Evolutionary conservation across 2,797 vertebrate genomes (phyloP).

Genomic region (Oryzias dopingdopingensis): DNA sequence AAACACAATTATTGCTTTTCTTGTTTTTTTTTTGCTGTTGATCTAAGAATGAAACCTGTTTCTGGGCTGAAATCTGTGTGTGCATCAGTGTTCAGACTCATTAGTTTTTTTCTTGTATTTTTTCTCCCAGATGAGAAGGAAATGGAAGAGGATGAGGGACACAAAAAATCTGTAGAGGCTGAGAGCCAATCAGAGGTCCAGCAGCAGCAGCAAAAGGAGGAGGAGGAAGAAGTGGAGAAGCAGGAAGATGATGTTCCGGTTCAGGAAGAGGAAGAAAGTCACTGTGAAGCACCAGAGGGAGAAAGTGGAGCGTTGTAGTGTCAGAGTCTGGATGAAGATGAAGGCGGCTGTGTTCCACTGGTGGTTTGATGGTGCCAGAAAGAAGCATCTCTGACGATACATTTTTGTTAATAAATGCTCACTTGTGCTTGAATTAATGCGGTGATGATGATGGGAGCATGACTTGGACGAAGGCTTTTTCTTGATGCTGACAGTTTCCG

Average conservation of each 20-base stretch:
- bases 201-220: neutral
- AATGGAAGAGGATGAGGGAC: constrained; percentile 26
- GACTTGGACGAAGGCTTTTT: constrained; percentile 19
- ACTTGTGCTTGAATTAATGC: neutral
- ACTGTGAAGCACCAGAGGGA: constrained; percentile 16
- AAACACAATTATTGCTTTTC: no score
- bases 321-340: no score
- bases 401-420: no score
- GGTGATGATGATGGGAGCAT: constrained; percentile 16
- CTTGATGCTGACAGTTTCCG: neutral
- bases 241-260: neutral
- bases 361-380: no score
- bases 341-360: no score
- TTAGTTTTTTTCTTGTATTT: neutral
- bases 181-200: constrained; percentile 34
- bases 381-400: no score
- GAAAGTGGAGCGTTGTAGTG: constrained; percentile 10
- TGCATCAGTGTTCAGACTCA: neutral
- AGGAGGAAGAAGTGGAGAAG: neutral
- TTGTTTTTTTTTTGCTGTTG: no score
- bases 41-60: no score
- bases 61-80: no score
- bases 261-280: constrained; percentile 14
- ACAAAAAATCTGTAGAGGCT: constrained; percentile 16
- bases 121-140: constrained; percentile 59